A percentile compares a stretch with the other conserved stretches of the same genome.
These are phyloP conservation scores for Montipora foliosa DNA, from an alignment of 64 coral and sea anemone species.

Conservation along the genomic window DNA sequence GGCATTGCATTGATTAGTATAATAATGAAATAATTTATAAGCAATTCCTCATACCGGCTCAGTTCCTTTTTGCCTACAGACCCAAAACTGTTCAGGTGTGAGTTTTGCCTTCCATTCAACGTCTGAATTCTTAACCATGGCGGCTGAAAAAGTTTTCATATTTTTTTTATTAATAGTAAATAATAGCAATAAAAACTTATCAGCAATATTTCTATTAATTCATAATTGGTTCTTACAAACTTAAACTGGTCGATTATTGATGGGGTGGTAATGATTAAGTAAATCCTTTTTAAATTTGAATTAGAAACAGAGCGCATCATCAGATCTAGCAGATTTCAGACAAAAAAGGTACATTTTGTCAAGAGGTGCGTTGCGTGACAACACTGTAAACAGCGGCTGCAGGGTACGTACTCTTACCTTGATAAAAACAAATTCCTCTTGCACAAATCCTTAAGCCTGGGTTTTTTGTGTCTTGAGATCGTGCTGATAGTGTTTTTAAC, in stretches of 20 bases:
- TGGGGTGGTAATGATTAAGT: no score
- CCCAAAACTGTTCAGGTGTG: conserved; percentile 70
- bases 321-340: neutral
- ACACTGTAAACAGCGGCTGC: no score
- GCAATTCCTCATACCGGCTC: conserved; percentile 68
- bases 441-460: neutral
- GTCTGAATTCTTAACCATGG: conserved; percentile 35
- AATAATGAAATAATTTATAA: no score
- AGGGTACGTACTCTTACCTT: neutral
- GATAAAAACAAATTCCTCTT: neutral
- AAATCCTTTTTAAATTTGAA: no score
- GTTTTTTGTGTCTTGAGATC: neutral
- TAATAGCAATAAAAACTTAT: no score
- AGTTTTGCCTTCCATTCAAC: conserved; percentile 85
- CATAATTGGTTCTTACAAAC: no score
- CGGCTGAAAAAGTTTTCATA: neutral
- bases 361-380: neutral
- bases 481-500: neutral
- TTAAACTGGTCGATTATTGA: no score
- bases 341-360: neutral
- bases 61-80: conserved; percentile 87
- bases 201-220: no score
- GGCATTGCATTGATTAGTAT: no score
- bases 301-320: no score
- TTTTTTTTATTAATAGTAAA: no score